Conservation (phyloP, 92 coral and sea anemone species). For the Diadumene lineata region DNA sequence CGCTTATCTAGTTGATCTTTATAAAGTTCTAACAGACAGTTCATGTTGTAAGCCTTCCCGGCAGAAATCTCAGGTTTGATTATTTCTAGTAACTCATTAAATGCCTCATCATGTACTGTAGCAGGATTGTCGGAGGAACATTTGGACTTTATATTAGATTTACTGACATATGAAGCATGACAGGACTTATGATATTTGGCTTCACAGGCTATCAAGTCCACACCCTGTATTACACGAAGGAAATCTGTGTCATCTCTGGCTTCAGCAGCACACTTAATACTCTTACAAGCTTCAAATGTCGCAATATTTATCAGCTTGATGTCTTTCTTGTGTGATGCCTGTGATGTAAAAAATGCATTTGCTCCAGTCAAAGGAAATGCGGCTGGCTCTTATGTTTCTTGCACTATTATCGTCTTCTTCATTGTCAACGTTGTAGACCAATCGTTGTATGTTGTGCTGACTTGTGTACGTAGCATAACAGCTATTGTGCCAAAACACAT, state of each 20-base stretch:
- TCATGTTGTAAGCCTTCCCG: conserved; percentile 25
- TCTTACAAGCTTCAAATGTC: conserved; percentile 29
- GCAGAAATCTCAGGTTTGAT: conserved; percentile 1
- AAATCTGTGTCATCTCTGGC: conserved; percentile 28
- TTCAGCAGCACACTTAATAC: conserved; percentile 30
- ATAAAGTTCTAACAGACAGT: conserved; percentile 7
- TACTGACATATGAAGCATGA: conserved; percentile 33
- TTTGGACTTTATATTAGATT: conserved; percentile 4
- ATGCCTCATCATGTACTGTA: conserved; percentile 14
- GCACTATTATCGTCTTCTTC: not conserved
- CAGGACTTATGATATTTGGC: conserved; percentile 31
- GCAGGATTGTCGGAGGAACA: conserved; percentile 5
- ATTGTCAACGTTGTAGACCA: not conserved
- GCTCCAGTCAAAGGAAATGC: conserved; percentile 13
- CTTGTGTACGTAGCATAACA: conserved; percentile 19
- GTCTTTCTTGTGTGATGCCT: conserved; percentile 19
- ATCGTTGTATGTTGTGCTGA: not conserved
- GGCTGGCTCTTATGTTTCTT: not conserved
- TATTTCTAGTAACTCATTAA: conserved; percentile 12
- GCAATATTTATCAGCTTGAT: conserved; percentile 1
- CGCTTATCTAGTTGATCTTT: not conserved
- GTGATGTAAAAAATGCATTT: conserved; percentile 31
- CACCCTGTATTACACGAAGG: conserved; percentile 20
- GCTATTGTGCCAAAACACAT: conserved; percentile 17
- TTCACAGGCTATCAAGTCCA: conserved; percentile 16